Evolutionary conservation across 2,888 invertebrate species (phyloP), one percentile per base, ranked within the genome.

Genomic region (Eristalinus sepulchralis): DNA sequence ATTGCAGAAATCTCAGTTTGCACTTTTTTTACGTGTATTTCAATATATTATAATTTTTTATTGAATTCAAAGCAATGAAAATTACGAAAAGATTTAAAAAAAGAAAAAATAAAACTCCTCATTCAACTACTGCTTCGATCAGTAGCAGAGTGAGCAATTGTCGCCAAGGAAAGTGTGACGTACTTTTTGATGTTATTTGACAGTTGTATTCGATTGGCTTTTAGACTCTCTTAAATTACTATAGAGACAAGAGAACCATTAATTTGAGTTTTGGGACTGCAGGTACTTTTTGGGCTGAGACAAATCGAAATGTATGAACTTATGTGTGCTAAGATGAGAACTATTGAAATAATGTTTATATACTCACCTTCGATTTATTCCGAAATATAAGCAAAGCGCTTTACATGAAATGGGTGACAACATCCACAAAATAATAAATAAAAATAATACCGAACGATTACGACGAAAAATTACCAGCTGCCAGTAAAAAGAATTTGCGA

Each of bases 111-210:
- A 33, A 22, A 1, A 22, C 17, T 53, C 60, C 36, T 53, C 20
- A 33, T 9, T 20, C 27, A n/a, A 47, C 27, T 60, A 66, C 59
- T 79, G 71, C 34, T 67, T 67, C 60, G 62, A n/a, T 31, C 53
- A 34, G 63, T 62, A 36, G 47, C 31, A 67, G 47, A 27, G 9
- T 33, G 34, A 59, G 22, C 60, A 67, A 80, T 60, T 66, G 67
- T 67, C 72, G 60, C 27, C 55, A 34, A 60, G 27, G 53, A 24
- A 36, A 60, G 66, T 72, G 62, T 73, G 72, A 80, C 55, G 60
- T 67, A 73, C 36, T 78, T 70, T 47, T 70, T 39, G 60, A 72
- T 72, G 34, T 9, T 24, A 9, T n/a, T 8, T 79, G 78, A 71
- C 78, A 72, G 71, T 53, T 64, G 33, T 17, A 24, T 31, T 60